These are phyloP conservation scores for Albula goreensis DNA, from an alignment of 2,113 vertebrate genomes.

Conservation along the genomic window DNA sequence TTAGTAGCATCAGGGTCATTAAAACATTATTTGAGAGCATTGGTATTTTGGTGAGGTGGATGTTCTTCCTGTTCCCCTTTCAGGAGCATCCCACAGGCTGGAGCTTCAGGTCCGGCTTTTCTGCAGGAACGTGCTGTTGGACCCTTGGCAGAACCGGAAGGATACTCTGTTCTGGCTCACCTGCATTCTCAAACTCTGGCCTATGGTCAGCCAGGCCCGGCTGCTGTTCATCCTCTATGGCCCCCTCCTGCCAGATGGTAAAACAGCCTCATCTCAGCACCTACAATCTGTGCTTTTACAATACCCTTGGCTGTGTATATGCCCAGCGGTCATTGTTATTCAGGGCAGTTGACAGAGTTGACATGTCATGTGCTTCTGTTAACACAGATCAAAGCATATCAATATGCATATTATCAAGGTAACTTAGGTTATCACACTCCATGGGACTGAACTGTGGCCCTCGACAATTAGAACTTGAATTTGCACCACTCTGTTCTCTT, in stretches of 20 bases:
- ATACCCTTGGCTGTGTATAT: neutral
- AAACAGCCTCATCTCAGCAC: conserved; percentile 29
- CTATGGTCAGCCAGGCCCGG: conserved; percentile 84
- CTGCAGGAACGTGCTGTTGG: conserved; percentile 80
- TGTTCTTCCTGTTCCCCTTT: neutral
- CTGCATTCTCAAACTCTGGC: conserved; percentile 84
- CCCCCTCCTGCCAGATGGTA: conserved; percentile 76
- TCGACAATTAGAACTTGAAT: too few species aligned
- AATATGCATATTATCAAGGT: too few species aligned
- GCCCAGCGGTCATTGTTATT: neutral
- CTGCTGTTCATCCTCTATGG: conserved; percentile 86
- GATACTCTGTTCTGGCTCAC: conserved; percentile 83
- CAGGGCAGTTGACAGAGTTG: conserved; percentile 10
- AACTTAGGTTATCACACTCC: too few species aligned
- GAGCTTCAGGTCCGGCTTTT: conserved; percentile 80
- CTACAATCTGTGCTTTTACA: neutral
- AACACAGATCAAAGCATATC: too few species aligned
- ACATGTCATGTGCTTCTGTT: neutral
- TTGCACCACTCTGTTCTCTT: neutral
- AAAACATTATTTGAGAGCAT: neutral
- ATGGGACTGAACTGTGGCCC: too few species aligned
- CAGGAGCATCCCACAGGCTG: conserved; percentile 69
- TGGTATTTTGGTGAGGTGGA: neutral
- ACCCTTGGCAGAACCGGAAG: conserved; percentile 64
- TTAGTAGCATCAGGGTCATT: neutral